A percentile compares a stretch with the other conserved stretches of the same genome.
Conservation (phyloP, 2,888 invertebrate genomes). For the Diabrotica balteata region DNA sequence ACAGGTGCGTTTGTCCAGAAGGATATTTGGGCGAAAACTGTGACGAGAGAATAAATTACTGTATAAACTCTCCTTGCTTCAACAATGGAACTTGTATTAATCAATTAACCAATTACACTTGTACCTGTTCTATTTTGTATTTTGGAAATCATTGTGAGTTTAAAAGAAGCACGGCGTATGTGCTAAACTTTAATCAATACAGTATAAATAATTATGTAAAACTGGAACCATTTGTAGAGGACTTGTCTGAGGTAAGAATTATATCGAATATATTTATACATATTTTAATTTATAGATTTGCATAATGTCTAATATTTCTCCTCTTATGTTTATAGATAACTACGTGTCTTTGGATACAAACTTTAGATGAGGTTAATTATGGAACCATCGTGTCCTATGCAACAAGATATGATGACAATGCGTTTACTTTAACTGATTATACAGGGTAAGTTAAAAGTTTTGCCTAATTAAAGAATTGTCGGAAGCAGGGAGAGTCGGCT, state of each 20-base stretch:
- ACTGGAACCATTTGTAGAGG: constrained; percentile 60
- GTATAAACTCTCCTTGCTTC: constrained; percentile 58
- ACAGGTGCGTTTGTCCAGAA: constrained; percentile 65
- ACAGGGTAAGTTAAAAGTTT: constrained; percentile 64
- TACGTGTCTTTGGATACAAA: constrained; percentile 71
- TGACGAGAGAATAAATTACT: constrained; percentile 60
- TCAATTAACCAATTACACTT: constrained; percentile 55
- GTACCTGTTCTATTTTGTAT: constrained; percentile 63
- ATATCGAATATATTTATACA: too few species aligned
- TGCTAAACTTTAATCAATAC: constrained; percentile 65
- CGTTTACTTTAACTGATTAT: constrained; percentile 73
- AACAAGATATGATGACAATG: constrained; percentile 66
- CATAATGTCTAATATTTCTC: too few species aligned
- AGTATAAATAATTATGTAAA: constrained; percentile 68
- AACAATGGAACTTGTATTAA: constrained; percentile 59
- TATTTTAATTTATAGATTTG: too few species aligned
- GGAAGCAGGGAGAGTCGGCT: too few species aligned
- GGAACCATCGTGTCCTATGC: constrained; percentile 76
- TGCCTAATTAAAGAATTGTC: constrained; percentile 1
- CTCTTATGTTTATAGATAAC: constrained; percentile 60
- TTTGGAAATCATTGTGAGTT: constrained; percentile 63
- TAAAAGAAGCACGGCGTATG: constrained; percentile 62
- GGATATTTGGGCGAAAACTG: constrained; percentile 66
- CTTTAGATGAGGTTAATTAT: constrained; percentile 69
- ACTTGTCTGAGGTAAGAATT: constrained; percentile 60